Base-by-base conservation (phyloP, 2,113 vertebrate species). In the Conger conger region DNA sequence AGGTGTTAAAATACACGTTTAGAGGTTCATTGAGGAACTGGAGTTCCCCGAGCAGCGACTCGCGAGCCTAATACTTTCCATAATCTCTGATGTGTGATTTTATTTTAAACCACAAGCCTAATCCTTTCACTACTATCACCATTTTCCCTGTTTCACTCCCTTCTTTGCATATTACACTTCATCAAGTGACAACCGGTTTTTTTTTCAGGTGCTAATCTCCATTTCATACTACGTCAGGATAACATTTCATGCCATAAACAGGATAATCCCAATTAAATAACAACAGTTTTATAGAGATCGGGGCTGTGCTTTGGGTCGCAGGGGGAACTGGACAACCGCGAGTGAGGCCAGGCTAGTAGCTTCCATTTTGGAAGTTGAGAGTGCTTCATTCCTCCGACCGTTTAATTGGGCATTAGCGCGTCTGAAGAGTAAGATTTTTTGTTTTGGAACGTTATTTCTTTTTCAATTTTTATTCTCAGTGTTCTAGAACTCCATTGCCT, bases 151-250 rank as follows among this genome's bases (percentile, higher is more conserved):
- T 80, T 85, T 50, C 23, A 6, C 6, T 33, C 68, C 33, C 42
- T 80, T 27, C 7, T 68, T 50, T 80, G 79, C 77, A 33, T 81
- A 63, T 54, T 40, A 35, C 76, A 77, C n/a, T 76, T 78, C 50
- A 54, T 80, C 35, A 50, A 45, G 54, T 80, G 79, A 80, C 84
- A 53, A 57, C 79, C 76, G 84, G 68, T 27, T 38, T 63, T 63
- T 53, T 63, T 68, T 45, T 38, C 40, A n/a, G 37, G 63, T 57
- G 45, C 60, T 81, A 85, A 85, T 68, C 60, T 63, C 84, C 20
- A 27, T 81, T 85, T 85, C 57, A 73, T 53, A 81, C 60, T 54
- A 50, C 30, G 84, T 68, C 84, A 85, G 60, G 84, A 80, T 85
- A 80, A 38, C 79, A 80, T 79, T 60, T 53, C 38, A 82, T 35